Evolutionary conservation across 2,797 vertebrate species (phyloP), one percentile per base, ranked within the genome.

Genomic region (Mastacembelus armatus): DNA sequence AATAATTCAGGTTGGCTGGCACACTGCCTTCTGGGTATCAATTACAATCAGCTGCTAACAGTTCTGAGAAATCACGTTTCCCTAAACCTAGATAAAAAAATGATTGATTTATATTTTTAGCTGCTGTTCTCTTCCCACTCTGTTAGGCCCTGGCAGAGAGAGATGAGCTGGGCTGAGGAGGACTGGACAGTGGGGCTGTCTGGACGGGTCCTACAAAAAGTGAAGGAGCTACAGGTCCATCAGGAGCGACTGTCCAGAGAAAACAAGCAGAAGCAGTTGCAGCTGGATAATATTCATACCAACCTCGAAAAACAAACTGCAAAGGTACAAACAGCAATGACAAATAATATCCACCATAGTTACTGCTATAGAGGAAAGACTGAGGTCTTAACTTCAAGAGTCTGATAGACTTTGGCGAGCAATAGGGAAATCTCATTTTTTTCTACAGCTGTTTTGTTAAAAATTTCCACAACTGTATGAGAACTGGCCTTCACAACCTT

Each of bases 111-210:
- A n/a, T n/a, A n/a, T n/a, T n/a, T n/a, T n/a, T n/a, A n/a, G n/a
- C 7, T 66, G 16, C 45, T 49, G 7, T 63, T 36, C 22, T 69
- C 76, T 33, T 57, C 2, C 2, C 4, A 22, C 14, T 4, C 10
- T 58, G 24, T 44, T 59, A 78, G 84, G 62, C 58, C 62, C 59
- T 64, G 71, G 39, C 45, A 63, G 24, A 69, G 39, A 74, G 76
- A 74, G 29, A 95, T 95, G 95, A 95, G 93, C 86, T 95, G 95
- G 95, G 91, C 91, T 2, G 87, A 92, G 38, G 95, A 95, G 33
- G 93, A 95, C 82, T 95, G 95, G 95, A 94, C 93, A 0, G 85
- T 89, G 44, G 94, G 93, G n/a, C 88, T 95, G 50, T 89, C 94
- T 3, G 91, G 92, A 57, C 84, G 72, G 22, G 92, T 92, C 54